Evolutionary conservation across 2,888 invertebrate species (phyloP).

Genomic region (Phytoseiulus persimilis): DNA sequence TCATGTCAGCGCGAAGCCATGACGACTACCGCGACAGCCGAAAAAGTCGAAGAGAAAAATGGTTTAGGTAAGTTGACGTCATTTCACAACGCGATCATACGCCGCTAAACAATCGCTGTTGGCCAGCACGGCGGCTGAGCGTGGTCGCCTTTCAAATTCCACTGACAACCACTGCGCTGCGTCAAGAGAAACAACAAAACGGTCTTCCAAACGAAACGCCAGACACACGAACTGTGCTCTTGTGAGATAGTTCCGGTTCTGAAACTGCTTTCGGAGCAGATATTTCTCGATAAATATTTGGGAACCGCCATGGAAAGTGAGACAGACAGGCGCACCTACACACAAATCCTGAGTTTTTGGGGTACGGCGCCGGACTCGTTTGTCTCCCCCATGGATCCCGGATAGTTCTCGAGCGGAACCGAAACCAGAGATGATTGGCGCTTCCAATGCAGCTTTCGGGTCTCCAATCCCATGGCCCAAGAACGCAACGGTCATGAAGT

Average conservation of each 20-base stretch:
- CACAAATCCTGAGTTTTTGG: too few relatives aligned
- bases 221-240: not conserved
- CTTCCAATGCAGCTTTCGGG: too few relatives aligned
- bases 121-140: not conserved
- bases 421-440: too few relatives aligned
- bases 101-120: not conserved
- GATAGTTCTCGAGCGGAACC: too few relatives aligned
- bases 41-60: not conserved
- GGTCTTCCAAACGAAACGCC: not conserved
- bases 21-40: not conserved
- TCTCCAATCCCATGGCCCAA: too few relatives aligned
- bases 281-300: not conserved
- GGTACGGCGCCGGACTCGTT: too few relatives aligned
- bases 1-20: not conserved
- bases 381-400: too few relatives aligned
- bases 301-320: too few relatives aligned
- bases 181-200: not conserved
- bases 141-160: not conserved
- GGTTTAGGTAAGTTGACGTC: not conserved
- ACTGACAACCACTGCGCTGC: not conserved
- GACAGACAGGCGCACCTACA: too few relatives aligned
- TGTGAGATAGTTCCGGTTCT: not conserved
- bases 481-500: not conserved
- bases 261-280: not conserved
- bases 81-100: not conserved